Evolutionary conservation across 2,797 vertebrate genomes (phyloP).

Genomic region (Cirrhinus mrigala): DNA sequence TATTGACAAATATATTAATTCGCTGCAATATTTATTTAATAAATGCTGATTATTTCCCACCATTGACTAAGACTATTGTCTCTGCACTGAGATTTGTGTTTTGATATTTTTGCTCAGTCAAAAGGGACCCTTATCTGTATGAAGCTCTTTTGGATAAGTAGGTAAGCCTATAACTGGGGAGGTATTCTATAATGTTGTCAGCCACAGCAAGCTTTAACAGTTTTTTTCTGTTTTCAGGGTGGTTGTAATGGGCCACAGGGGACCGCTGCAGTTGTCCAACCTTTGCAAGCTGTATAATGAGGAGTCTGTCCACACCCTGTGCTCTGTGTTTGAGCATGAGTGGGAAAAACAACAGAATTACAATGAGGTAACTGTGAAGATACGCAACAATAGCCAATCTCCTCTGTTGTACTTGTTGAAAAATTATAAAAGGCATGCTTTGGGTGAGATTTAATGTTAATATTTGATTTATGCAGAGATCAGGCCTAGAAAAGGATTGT

Average conservation of each 20-base stretch:
- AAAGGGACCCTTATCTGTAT: slow-evolving; percentile 63
- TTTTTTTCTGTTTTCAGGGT: slow-evolving; percentile 63
- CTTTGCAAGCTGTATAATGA: slow-evolving; percentile 68
- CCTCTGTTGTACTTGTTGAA: neutral
- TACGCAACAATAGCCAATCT: neutral
- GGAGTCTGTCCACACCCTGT: slow-evolving; percentile 66
- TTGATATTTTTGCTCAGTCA: neutral
- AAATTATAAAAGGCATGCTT: neutral
- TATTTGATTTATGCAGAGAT: slow-evolving; percentile 22
- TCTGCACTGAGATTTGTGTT: neutral
- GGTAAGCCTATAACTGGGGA: slow-evolving; percentile 50
- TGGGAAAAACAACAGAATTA: slow-evolving; percentile 68
- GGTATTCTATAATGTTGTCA: neutral
- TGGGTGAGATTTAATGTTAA: neutral
- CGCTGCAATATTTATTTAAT: neutral
- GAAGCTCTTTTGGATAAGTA: slow-evolving; percentile 72
- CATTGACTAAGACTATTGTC: neutral
- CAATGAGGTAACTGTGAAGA: slow-evolving; percentile 40
- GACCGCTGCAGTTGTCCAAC: slow-evolving; percentile 71
- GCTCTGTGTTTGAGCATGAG: slow-evolving; percentile 73
- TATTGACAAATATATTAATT: neutral
- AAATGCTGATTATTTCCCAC: neutral
- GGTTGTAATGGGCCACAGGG: slow-evolving; percentile 68
- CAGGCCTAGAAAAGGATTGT: slow-evolving; percentile 7
- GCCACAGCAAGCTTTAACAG: neutral